Evolutionary conservation across 1,140 invertebrate species (phyloP).

Genomic region (Thrips palmi): DNA sequence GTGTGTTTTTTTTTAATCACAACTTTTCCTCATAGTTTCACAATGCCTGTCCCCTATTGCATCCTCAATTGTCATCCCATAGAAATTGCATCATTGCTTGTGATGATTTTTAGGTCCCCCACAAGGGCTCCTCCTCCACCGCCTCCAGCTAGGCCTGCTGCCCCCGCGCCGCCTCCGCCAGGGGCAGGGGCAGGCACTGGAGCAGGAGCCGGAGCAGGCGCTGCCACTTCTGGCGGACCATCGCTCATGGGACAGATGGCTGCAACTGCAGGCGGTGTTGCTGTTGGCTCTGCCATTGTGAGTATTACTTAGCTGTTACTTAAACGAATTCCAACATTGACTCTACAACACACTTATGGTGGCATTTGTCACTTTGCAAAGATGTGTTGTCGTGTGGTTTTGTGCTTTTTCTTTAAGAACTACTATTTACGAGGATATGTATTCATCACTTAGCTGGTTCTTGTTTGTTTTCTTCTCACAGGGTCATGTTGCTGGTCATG

Average conservation of each 20-base stretch:
- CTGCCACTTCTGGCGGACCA: conserved; percentile 35
- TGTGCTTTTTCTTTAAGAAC: too few species aligned
- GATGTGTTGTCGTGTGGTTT: too few species aligned
- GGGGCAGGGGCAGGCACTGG: conserved; percentile 26
- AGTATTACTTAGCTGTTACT: conserved; percentile 18
- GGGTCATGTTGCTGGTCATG: conserved; percentile 72
- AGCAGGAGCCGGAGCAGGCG: conserved; percentile 40
- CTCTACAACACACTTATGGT: background rate
- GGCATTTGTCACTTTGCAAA: background rate
- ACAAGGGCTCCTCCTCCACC: conserved; percentile 26
- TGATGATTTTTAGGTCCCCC: too few species aligned
- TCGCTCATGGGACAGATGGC: conserved; percentile 70
- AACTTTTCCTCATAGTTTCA: too few species aligned
- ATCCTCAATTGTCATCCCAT: too few species aligned
- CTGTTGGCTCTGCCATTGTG: conserved; percentile 66
- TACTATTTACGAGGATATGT: too few species aligned
- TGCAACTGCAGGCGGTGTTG: conserved; percentile 76
- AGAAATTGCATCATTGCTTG: too few species aligned
- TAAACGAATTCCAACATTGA: background rate
- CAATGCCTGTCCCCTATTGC: too few species aligned
- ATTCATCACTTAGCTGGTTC: too few species aligned
- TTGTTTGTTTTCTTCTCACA: conserved; percentile 17
- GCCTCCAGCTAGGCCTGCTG: conserved; percentile 28
- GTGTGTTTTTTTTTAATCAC: too few species aligned
- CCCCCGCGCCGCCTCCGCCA: conserved; percentile 26